Base-by-base conservation (phyloP, 2,888 invertebrate species). In the Volucella inflata region DNA sequence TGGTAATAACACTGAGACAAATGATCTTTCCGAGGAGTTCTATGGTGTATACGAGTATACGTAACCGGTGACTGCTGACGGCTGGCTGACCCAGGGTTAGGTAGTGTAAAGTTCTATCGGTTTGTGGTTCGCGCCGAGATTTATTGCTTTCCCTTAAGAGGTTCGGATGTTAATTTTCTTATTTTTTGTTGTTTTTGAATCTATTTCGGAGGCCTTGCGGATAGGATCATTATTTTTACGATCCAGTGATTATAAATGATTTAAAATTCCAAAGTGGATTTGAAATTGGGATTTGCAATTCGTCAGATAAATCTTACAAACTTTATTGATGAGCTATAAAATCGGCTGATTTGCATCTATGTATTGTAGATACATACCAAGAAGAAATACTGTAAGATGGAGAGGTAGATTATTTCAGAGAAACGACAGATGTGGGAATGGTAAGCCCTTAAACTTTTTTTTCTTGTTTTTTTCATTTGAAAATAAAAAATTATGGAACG, bases 1-100 rank as follows among this genome's bases (percentile, higher is more conserved):
- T 83, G 74, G 68, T 51, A 50, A 70, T 81, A 81, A 81, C 51
- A 50, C n/a, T 42, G 50, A 55, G 64, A 55, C 62, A 68, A 50
- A 36, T 44, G 74, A 57, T 74, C 74, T 62, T 14, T 14, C 14
- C 21, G 42, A 42, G 38, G 36, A 42, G 4, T 4, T 0, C 16
- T 59, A 71, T 21, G 16, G 59, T 71, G 21, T 11, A 40, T n/a
- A n/a, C n/a, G n/a, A n/a, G n/a, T n/a, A n/a, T n/a, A 6, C n/a
- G 12, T 11, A 44, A n/a, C n/a, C 10, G 12, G 12, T 11, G 8
- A 36, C n/a, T 30, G 55, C n/a, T 55, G n/a, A n/a, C n/a, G n/a
- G n/a, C n/a, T n/a, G n/a, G n/a, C n/a, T n/a, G 55, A 55, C 55
- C 30, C 16, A 12, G 50, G 21, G 14, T 11, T 67, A 60, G 67